A percentile compares a stretch with the other conserved stretches of the same genome.
Evolutionary conservation across 2,113 vertebrate species (phyloP).

Genomic region (Pseudorhombus dupliciocellatus): DNA sequence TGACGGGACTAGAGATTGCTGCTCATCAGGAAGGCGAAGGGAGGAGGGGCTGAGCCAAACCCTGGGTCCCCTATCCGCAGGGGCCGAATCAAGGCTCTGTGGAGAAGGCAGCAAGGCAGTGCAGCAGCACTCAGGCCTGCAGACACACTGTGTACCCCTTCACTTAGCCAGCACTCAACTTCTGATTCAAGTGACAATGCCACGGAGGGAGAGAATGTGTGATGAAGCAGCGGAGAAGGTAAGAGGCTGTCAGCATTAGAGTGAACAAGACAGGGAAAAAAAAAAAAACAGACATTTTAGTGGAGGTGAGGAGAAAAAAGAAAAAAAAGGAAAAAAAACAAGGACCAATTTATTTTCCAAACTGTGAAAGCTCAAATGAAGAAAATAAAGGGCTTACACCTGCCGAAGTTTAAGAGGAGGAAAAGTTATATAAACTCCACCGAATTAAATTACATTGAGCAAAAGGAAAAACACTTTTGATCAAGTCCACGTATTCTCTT

Average conservation of each 20-base stretch:
- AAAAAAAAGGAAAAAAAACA: constrained; percentile 19
- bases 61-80: constrained; percentile 53
- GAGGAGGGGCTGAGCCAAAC: constrained; percentile 32
- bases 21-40: constrained; percentile 41
- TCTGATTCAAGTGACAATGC: constrained; percentile 74
- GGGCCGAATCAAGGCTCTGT: constrained; percentile 68
- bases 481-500: constrained; percentile 14
- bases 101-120: constrained; percentile 54
- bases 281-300: constrained; percentile 68
- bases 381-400: constrained; percentile 45
- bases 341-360: constrained; percentile 69
- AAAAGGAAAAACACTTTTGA: constrained; percentile 14
- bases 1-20: constrained; percentile 46
- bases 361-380: constrained; percentile 61
- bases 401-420: constrained; percentile 28
- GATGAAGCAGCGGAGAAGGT: constrained; percentile 59
- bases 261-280: constrained; percentile 54
- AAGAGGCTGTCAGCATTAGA: constrained; percentile 68
- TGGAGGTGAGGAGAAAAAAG: constrained; percentile 47
- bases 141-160: constrained; percentile 67
- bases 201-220: constrained; percentile 39
- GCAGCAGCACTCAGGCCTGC: constrained; percentile 67
- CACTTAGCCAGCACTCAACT: constrained; percentile 72
- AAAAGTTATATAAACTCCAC: constrained; percentile 9
- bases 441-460: constrained; percentile 34